A percentile compares a stretch with the other conserved stretches of the same genome.
Conservation (phyloP, 2,113 vertebrate genomes). For the Microcebus griseorufus region DNA sequence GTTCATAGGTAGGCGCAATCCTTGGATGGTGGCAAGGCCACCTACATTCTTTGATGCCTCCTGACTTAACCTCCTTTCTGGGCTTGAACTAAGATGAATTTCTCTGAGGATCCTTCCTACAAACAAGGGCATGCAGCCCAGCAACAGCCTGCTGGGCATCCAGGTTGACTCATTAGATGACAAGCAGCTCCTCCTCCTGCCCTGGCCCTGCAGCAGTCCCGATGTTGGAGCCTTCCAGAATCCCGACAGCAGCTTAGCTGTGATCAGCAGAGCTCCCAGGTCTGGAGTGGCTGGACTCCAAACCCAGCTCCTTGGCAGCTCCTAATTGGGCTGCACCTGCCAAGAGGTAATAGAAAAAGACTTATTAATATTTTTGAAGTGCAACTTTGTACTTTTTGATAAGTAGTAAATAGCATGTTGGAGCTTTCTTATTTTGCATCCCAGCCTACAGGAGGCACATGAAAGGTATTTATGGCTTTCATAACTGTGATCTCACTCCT, state of each 20-base stretch:
- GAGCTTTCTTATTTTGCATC: neutral
- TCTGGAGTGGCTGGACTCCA: conserved; percentile 2
- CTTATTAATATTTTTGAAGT: conserved; percentile 24
- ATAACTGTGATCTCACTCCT: conserved; percentile 35
- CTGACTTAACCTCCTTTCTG: neutral
- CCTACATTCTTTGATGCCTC: neutral
- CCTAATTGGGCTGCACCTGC: conserved; percentile 25
- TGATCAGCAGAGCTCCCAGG: conserved; percentile 3
- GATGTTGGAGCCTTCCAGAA: neutral
- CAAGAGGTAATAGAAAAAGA: conserved; percentile 48
- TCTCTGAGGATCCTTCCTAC: neutral
- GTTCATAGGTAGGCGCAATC: neutral
- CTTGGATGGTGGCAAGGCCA: neutral
- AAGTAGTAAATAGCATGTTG: conserved; percentile 39
- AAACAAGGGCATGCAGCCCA: neutral
- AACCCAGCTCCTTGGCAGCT: conserved; percentile 14
- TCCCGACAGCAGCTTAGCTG: neutral
- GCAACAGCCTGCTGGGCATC: neutral
- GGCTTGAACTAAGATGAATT: neutral
- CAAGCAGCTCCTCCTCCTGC: neutral
- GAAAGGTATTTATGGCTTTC: conserved; percentile 27
- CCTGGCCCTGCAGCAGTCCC: neutral
- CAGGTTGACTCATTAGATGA: neutral
- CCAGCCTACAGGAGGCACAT: neutral
- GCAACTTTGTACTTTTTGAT: conserved; percentile 27